A percentile compares a stretch with the other conserved stretches of the same genome.
phyloP scores from a whole-genome alignment of 2,113 vertebrate genomes.

The Eidolon helvum region DNA sequence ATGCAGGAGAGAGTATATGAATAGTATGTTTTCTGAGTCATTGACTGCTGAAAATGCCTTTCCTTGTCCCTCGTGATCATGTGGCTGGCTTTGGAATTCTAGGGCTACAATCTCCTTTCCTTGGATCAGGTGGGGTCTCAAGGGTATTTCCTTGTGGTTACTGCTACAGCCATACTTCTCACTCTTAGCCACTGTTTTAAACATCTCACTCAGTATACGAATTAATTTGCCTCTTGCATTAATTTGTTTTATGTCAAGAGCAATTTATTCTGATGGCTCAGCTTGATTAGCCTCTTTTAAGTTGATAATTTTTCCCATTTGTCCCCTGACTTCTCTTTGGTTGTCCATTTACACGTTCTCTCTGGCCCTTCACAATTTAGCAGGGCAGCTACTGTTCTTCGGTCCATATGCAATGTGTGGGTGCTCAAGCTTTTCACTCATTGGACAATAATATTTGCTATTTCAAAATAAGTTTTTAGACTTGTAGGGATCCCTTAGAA shows the following conservation, averaged over 20 bases:
- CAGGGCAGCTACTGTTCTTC: background rate
- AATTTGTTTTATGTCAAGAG: background rate
- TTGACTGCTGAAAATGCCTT: background rate
- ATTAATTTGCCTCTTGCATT: slow-evolving; percentile 10
- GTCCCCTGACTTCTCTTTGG: background rate
- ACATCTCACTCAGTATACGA: background rate
- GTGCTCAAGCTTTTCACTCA: background rate
- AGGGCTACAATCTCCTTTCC: background rate
- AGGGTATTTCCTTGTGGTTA: background rate
- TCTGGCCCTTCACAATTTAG: background rate
- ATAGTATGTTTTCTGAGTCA: background rate
- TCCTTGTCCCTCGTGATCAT: background rate
- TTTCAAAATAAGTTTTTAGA: background rate
- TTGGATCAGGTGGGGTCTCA: background rate
- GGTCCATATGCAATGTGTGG: too few relatives aligned
- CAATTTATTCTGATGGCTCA: slow-evolving; percentile 36
- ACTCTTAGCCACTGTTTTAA: background rate
- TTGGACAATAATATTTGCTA: background rate
- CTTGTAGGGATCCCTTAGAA: background rate
- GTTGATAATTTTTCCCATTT: background rate
- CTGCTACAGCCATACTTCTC: background rate
- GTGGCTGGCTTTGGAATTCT: background rate
- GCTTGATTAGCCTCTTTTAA: background rate
- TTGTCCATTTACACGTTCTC: background rate
- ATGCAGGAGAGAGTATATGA: background rate